These are phyloP conservation scores for Pantherophis vulpinus DNA, from an alignment of 2,797 vertebrate genomes.

Conservation along the genomic window DNA sequence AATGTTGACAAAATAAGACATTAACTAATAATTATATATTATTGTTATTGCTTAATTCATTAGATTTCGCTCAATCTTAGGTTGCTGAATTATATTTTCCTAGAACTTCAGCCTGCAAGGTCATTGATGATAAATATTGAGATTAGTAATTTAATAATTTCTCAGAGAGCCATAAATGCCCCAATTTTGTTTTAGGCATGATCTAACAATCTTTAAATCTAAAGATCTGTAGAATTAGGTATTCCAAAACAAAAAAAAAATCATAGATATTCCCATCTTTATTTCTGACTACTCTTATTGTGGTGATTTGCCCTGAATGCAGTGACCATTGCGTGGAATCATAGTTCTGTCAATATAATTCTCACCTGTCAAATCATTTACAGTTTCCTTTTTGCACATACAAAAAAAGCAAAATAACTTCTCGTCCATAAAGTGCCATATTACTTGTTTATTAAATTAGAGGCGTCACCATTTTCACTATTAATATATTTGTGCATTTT, in stretches of 20 bases:
- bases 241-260: background rate
- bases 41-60: background rate
- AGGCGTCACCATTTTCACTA: background rate
- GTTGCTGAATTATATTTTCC: background rate
- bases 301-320: background rate
- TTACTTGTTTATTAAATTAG: background rate
- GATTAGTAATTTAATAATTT: background rate
- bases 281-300: background rate
- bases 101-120: background rate
- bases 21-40: background rate
- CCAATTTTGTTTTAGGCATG: background rate
- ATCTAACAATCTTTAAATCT: background rate
- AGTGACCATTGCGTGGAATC: background rate
- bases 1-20: background rate
- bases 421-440: background rate
- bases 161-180: background rate
- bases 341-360: background rate
- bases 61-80: background rate
- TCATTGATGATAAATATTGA: background rate
- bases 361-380: background rate
- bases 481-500: background rate
- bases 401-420: background rate
- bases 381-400: background rate
- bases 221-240: background rate
- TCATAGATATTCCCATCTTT: background rate